Evolutionary conservation across 37 sponge, comb jelly and placozoan species (phyloP).

Genomic region (Tethya wilhelma): DNA sequence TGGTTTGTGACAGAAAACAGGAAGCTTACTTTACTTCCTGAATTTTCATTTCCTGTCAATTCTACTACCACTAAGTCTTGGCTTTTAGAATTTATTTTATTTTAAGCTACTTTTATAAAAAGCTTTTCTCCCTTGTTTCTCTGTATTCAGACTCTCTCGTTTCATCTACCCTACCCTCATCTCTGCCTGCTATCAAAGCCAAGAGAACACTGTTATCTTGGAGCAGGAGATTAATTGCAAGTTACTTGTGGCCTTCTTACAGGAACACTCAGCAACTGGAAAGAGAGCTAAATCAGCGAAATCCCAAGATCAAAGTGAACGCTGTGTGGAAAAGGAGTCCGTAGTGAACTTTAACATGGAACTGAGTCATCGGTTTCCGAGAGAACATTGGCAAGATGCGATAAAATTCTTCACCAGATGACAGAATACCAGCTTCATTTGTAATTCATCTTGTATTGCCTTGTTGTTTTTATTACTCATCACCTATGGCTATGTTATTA

Average conservation of each 20-base stretch:
- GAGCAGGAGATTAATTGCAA: constrained; percentile 78
- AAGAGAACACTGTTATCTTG: constrained; percentile 73
- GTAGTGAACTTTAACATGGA: neutral
- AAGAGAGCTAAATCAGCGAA: no score
- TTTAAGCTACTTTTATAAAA: neutral
- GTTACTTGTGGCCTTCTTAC: constrained; percentile 60
- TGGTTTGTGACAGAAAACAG: no score
- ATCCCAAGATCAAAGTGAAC: neutral
- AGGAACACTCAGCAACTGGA: neutral
- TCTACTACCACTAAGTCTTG: neutral
- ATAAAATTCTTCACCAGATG: constrained; percentile 48
- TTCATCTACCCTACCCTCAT: constrained; percentile 89
- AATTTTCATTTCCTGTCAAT: no score
- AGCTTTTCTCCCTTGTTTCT: neutral
- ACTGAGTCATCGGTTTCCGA: constrained; percentile 64
- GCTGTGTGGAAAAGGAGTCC: no score
- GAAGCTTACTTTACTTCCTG: no score
- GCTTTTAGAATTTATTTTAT: neutral
- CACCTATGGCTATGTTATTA: neutral
- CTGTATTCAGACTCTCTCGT: constrained; percentile 43
- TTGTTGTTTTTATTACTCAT: neutral
- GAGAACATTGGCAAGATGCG: constrained; percentile 60
- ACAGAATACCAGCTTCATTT: neutral
- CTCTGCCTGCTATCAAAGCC: constrained; percentile 63
- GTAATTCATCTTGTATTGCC: neutral